phyloP scores from a whole-genome alignment of 1,140 invertebrate genomes.

The Theocolax elegans region DNA sequence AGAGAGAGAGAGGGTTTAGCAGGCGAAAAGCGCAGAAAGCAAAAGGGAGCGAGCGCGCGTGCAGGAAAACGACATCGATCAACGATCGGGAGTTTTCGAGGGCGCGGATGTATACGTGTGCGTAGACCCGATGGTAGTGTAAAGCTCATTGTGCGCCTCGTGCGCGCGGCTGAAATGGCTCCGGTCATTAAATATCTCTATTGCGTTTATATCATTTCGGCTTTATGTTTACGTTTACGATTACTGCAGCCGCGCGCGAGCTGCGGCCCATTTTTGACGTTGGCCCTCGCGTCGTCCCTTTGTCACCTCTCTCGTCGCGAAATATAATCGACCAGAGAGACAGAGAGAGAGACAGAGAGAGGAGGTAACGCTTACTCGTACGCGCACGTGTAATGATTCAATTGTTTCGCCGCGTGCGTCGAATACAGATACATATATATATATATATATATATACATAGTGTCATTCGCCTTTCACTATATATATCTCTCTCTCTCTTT shows the following conservation, averaged over 20 bases:
- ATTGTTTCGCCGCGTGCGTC: slow-evolving; percentile 12
- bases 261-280: slow-evolving; percentile 13
- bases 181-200: slow-evolving; percentile 51
- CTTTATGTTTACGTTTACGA: slow-evolving; percentile 53
- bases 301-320: background rate
- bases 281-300: background rate
- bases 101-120: no score
- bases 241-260: slow-evolving; percentile 34
- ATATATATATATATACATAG: background rate
- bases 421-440: background rate
- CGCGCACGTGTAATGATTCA: slow-evolving; percentile 6
- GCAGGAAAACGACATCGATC: no score
- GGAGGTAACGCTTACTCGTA: no score
- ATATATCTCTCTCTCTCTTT: background rate
- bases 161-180: no score
- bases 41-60: no score
- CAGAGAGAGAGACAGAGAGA: no score
- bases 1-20: no score
- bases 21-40: no score
- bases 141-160: no score
- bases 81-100: no score
- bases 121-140: no score
- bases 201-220: slow-evolving; percentile 51
- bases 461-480: slow-evolving; percentile 16
- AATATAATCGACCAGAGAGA: slow-evolving; percentile 14